Conservation (phyloP, 2,113 vertebrate species). For the Bubo scandiacus region DNA sequence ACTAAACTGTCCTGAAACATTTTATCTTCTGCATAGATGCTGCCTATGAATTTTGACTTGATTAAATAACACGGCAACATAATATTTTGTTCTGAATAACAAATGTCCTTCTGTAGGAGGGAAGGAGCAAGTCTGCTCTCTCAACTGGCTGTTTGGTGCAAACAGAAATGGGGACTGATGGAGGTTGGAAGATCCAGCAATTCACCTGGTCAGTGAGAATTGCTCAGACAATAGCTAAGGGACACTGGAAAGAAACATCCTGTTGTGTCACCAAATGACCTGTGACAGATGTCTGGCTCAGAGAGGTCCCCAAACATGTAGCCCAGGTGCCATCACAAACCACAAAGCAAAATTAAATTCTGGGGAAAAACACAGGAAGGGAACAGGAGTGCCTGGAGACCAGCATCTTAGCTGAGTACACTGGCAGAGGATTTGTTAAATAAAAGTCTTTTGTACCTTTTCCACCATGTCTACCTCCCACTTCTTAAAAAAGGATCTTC, state of each 20-base stretch:
- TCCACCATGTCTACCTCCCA: neutral
- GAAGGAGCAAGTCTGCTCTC: neutral
- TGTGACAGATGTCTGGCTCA: neutral
- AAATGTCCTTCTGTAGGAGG: neutral
- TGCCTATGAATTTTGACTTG: constrained; percentile 57
- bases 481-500: neutral
- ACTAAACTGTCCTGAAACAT: constrained; percentile 60
- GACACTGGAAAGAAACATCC: neutral
- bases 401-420: neutral
- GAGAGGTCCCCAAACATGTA: fast-evolving
- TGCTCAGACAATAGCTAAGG: neutral
- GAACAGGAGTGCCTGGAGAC: neutral
- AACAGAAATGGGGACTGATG: neutral
- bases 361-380: neutral
- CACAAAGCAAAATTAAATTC: neutral
- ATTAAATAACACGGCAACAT: neutral
- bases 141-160: neutral
- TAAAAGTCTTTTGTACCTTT: neutral
- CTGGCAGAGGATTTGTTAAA: neutral
- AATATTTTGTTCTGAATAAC: constrained; percentile 22
- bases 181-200: neutral
- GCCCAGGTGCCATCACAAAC: neutral
- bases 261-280: neutral
- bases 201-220: neutral
- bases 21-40: constrained; percentile 54